These are phyloP conservation scores for Marmota flaviventris DNA, from an alignment of 2,113 vertebrate genomes.

Conservation along the genomic window DNA sequence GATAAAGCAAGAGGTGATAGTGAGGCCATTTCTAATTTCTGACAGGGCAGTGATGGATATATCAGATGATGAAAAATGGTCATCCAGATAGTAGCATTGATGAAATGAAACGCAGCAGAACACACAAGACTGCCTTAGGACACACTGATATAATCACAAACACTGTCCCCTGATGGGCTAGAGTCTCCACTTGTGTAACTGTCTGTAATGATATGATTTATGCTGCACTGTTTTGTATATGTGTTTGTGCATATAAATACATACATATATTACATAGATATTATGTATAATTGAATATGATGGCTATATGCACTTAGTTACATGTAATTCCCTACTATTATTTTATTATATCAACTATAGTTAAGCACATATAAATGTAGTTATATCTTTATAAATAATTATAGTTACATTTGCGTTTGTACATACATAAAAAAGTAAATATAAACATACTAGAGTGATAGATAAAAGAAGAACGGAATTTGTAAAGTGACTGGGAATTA, in stretches of 20 bases:
- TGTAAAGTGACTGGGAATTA: neutral
- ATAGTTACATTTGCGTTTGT: neutral
- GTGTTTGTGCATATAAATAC: no score
- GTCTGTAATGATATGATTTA: neutral
- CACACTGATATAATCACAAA: neutral
- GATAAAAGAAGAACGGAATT: neutral
- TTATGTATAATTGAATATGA: neutral
- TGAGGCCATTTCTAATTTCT: neutral
- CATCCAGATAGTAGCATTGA: neutral
- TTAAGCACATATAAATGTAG: neutral
- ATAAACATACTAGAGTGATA: neutral
- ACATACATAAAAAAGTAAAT: neutral
- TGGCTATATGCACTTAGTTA: neutral
- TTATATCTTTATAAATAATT: neutral
- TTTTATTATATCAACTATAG: neutral
- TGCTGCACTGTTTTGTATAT: neutral
- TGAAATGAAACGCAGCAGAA: neutral
- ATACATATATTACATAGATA: neutral
- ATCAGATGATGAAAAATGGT: neutral
- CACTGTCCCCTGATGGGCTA: neutral
- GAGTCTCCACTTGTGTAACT: neutral
- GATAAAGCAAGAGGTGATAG: neutral
- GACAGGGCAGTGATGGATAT: neutral
- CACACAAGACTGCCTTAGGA: neutral
- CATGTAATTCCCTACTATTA: neutral